Base-by-base conservation (phyloP, 2,113 vertebrate species). In the Pachycephala philippinensis region DNA sequence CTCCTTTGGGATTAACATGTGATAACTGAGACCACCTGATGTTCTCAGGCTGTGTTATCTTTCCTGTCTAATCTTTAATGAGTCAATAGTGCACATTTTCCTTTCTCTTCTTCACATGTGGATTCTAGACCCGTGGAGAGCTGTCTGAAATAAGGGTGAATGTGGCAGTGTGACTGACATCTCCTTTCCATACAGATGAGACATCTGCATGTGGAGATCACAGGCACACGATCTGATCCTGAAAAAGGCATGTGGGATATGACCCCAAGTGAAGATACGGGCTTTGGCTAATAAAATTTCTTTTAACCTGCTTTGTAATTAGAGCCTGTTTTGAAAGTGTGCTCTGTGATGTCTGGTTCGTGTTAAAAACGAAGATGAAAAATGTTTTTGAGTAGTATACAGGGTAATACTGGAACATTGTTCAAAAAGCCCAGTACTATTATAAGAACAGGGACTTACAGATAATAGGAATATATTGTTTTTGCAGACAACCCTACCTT, bases 121-220 rank as follows among this genome's bases (percentile, higher is more conserved):
- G 26, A 79, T 83, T 61, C 45, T 96, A 53, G 75, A 61, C 45
- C 66, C 39, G 47, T 37, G 71, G 75, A 85, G 82, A 74, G 50
- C 74, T 90, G 37, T 69, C 59, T 79, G 61, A 90, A 91, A 69
- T 10, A 89, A 13, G 8, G 59, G 42, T 45, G 45, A 70, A 86
- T 44, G 68, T 50, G 30, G 78, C 75, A 80, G 18, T 3, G 9
- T 59, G 85, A 77, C 61, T 85, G 81, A 96, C 45, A 90, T 83
- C 81, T 92, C 84, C 75, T 72, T 77, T 83, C 84, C 78, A 57
- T 23, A 63, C 30, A 89, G 82, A 87, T 45, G 78, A 80, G 89
- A 94, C 54, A 94, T 77, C 91, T 96, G 66, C 91, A 87, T 77
- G 85, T 96, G 94, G 91, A 95, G 91, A 94, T 97, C 95, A 97